A percentile compares a stretch with the other conserved stretches of the same genome.
Conservation (phyloP, 2,888 invertebrate genomes). For the Pyrochroa serraticornis region DNA sequence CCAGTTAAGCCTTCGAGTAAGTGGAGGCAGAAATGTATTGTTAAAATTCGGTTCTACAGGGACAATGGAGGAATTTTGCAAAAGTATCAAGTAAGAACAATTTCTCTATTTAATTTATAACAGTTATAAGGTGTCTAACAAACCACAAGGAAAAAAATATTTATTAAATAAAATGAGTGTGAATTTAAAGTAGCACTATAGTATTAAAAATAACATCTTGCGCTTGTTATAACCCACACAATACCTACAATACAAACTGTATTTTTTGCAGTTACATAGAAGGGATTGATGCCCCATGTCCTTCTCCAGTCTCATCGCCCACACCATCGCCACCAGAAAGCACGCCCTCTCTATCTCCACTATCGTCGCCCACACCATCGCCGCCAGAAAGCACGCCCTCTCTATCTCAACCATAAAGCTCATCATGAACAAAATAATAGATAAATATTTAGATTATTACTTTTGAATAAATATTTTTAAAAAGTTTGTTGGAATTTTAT, state of each 20-base stretch:
- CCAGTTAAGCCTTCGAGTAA: constrained; percentile 14
- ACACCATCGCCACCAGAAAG: constrained; percentile 2
- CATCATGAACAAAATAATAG: constrained; percentile 15
- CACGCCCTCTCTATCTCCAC: not conserved
- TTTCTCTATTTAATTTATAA: constrained; percentile 22
- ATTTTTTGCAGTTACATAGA: constrained; percentile 16
- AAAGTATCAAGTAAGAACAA: constrained; percentile 15
- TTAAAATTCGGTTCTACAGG: constrained; percentile 16
- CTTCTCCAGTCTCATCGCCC: not conserved
- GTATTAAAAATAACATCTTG: constrained; percentile 25
- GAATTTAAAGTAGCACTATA: constrained; percentile 24
- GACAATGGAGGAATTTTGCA: constrained; percentile 15
- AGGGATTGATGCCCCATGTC: constrained; percentile 15
- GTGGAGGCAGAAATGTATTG: constrained; percentile 7
- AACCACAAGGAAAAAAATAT: constrained; percentile 4
- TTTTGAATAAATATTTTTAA: constrained; percentile 13
- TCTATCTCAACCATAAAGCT: constrained; percentile 9
- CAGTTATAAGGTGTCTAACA: constrained; percentile 20
- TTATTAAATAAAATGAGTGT: constrained; percentile 25
- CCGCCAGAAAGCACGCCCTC: too few species aligned
- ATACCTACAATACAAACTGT: constrained; percentile 17
- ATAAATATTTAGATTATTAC: constrained; percentile 13
- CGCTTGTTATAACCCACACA: constrained; percentile 24
- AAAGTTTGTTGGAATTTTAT: constrained; percentile 17
- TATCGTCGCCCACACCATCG: too few species aligned